Evolutionary conservation across 2,797 vertebrate genomes (phyloP).

Genomic region (Valencia hispanica): DNA sequence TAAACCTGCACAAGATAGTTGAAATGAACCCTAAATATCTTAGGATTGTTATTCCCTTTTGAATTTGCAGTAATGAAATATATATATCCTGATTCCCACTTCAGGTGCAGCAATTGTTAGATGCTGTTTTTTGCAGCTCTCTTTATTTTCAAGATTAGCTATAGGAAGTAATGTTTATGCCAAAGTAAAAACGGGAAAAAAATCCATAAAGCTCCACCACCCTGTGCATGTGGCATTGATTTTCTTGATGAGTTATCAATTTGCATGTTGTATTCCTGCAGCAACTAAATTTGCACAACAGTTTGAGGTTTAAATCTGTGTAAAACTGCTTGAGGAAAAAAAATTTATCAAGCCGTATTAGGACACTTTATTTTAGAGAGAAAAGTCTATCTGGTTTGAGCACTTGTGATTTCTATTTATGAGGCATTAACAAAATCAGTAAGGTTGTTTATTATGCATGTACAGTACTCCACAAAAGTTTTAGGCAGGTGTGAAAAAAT

Average conservation of each 20-base stretch:
- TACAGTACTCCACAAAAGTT: too few relatives aligned
- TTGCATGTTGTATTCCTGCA: conserved; percentile 51
- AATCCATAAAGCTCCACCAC: conserved; percentile 66
- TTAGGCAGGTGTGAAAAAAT: too few relatives aligned
- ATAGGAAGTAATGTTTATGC: conserved; percentile 69
- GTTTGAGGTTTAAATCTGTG: conserved; percentile 47
- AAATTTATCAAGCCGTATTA: conserved; percentile 32
- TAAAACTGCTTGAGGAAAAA: conserved; percentile 37
- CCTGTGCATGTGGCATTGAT: conserved; percentile 71
- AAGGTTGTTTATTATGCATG: conserved; percentile 14
- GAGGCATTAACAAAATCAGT: conserved; percentile 34
- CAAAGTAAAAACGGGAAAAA: conserved; percentile 64
- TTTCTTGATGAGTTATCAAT: conserved; percentile 68
- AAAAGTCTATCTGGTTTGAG: conserved; percentile 12
- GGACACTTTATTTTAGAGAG: not conserved
- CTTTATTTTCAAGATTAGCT: conserved; percentile 55
- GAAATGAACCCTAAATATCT: not conserved
- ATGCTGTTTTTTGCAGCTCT: conserved; percentile 25
- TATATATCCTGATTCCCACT: conserved; percentile 18
- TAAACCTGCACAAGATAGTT: not conserved
- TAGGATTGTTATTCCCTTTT: conserved; percentile 7
- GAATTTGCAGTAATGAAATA: conserved; percentile 47
- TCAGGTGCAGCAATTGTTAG: conserved; percentile 43
- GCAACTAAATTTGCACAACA: conserved; percentile 34
- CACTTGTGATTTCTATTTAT: conserved; percentile 29